Base-by-base conservation (phyloP, 2,888 invertebrate species). In the Lampropteryx suffumata region DNA sequence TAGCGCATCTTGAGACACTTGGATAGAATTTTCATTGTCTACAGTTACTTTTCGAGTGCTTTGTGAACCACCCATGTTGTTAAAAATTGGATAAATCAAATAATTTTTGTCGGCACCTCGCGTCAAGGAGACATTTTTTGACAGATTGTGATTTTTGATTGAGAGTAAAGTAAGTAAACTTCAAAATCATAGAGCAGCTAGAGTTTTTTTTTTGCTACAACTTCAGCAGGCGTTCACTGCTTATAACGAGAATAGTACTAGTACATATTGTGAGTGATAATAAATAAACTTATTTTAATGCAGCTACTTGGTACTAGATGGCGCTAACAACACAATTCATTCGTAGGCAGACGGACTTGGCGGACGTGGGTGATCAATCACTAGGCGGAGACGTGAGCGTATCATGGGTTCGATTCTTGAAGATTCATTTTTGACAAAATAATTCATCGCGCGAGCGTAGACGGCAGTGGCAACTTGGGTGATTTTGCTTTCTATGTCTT, bases 11-110 rank as follows among this genome's bases (percentile, higher is more conserved):
- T 88, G 88, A 48, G 90, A 90, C 56, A 90, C 86, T 77, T 89
- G 88, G 61, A 90, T 88, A 57, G 87, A 72, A 73, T 89, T 89
- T 65, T 90, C 90, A 63, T 90, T 90, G 47, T 90, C 89, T 55
- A 90, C 87, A 68, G 83, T 84, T 61, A 90, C 65, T 80, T 89
- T 89, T 56, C 90, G 73, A 58, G 92, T 89, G 73, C 92, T 93
- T 71, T 92, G 84, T 55, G 88, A 85, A 65, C 87, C 91, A 76
- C 93, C 93, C 93, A 93, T 93, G 64, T 76, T 87, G 76, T 50
- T 36, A 13, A 26, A 55, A 50, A 55, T 44, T 33, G 37, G 42
- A 39, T 50, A 59, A 51, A 55, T 53, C 41, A 52, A 76, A 73
- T 76, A 78, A 72, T 71, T 77, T 67, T 75, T 73, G 71, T 85